Base-by-base conservation (phyloP, 2,888 invertebrate species). In the Ommatoiulus sabulosus region DNA sequence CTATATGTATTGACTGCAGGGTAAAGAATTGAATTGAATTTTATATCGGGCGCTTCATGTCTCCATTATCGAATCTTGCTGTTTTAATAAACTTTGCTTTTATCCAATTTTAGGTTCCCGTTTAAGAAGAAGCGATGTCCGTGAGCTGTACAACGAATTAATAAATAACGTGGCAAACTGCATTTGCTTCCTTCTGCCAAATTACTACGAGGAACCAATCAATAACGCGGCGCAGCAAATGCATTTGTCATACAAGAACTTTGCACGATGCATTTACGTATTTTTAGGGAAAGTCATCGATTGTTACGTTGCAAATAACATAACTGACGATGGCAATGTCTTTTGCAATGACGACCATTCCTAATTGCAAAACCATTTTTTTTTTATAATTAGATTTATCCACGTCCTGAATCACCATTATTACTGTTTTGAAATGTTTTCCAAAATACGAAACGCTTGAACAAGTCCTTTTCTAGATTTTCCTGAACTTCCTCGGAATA, bases 141-240 rank as follows among this genome's bases (percentile, higher is more conserved):
- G 80, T 15, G 3, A 35, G 10, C 35, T 24, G 3, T 80, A 80
- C 35, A 80, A 80, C 80, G 80, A 80, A 80, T 43, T 80, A 35
- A 35, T 80, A 80, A 80, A 35, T 35, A 35, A 15, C 15, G 15
- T 80, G 80, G 35, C 15, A 35, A 80, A 80, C 12, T 80, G 80
- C 80, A 80, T 80, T 35, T 72, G 72, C 24, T 35, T 72, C 35
- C 80, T 80, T 80, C 80, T 80, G 80, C 80, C 80, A 80, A 80
- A 80, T 80, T 12, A 35, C 80, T 43, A 24, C 35, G 3, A 24
- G 80, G 80, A 80, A 72, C 80, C 35, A 80, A 80, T 80, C 15
- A 80, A 35, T 35, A 72, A 35, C 35, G 80, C 35, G 24, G 35
- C 35, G 15, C 8, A 15, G 35, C 80, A 80, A 80, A 80, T 80